phyloP scores from a whole-genome alignment of 1,140 invertebrate species.

The Ylistrum balloti region DNA sequence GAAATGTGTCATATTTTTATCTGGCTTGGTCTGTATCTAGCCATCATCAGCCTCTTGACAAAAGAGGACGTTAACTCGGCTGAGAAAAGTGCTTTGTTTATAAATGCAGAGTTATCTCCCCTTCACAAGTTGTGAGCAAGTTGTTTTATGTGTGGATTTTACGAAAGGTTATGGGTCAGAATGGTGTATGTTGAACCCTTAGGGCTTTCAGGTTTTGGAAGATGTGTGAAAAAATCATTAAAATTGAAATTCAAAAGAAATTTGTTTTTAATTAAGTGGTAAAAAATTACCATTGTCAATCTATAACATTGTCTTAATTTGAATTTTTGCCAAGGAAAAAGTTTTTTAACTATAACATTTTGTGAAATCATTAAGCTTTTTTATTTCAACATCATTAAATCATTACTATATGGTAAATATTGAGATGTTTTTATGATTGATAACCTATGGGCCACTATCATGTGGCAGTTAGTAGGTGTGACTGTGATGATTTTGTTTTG shows the following conservation, averaged over 20 bases:
- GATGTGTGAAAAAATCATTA: background rate
- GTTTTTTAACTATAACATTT: slow-evolving; percentile 40
- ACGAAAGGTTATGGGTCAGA: background rate
- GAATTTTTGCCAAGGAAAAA: background rate
- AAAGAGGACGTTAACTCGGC: background rate
- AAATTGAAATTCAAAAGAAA: slow-evolving; percentile 12
- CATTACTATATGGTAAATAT: slow-evolving; percentile 35
- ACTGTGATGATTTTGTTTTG: slow-evolving; percentile 28
- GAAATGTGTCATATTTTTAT: slow-evolving; percentile 7
- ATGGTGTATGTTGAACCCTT: slow-evolving; percentile 17
- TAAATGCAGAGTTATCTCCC: background rate
- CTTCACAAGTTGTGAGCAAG: background rate
- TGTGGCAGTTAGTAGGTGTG: background rate
- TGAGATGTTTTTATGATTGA: background rate
- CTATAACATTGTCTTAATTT: background rate
- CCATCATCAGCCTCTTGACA: slow-evolving; percentile 25
- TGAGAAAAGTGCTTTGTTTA: background rate
- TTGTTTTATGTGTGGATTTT: background rate
- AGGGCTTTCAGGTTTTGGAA: slow-evolving; percentile 14
- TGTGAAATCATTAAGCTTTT: slow-evolving; percentile 10
- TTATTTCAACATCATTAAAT: slow-evolving; percentile 25
- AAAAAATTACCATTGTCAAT: background rate
- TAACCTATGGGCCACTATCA: background rate
- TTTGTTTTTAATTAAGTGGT: slow-evolving; percentile 6
- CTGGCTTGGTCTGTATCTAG: background rate